Base-by-base conservation (phyloP, 2,888 invertebrate genomes). In the Platycnemis pennipes region DNA sequence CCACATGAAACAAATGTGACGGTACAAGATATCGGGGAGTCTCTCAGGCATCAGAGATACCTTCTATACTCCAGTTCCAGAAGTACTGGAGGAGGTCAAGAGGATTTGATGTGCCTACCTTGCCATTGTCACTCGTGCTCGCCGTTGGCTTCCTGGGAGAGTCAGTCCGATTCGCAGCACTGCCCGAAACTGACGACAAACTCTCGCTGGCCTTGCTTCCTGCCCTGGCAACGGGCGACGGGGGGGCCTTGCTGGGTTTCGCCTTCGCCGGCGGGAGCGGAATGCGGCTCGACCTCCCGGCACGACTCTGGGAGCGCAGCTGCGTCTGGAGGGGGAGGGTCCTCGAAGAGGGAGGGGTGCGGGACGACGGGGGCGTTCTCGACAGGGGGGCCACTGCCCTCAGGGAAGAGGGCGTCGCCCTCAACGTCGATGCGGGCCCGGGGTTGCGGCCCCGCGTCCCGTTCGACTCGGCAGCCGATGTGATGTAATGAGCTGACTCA, bases 401-500 rank as follows among this genome's bases (percentile, higher is more conserved):
- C 2, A 46, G 31, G 16, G 94, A 88, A 37, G 77, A 11, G 4
- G 37, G 4, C 5, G 91, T 69, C 8, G 91, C 44, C 44, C 44
- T 56, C 22, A 56, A 22, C 31, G 77, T 37, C 8, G 77, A 77
- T 31, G 37, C 37, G 2, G 77, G 77, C 37, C 77, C 77, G 8
- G 44, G 63, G 5, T 63, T 63, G n/a, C 91, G 42, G 13, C 91
- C 91, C 63, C 91, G 63, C 19, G n/a, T 69, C 19, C 91, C 91
- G 44, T 42, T 63, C 0, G 63, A 11, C n/a, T 91, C 91, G 0
- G 44, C 26, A 37, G 89, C 13, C 42, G 89, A 89, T 95, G 97
- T 96, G 96, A 97, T 96, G 96, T 97, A 97, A 95, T 97, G 97
- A 89, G 97, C 97, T 94, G 97, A 97, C 96, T 98, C 98, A 5